Conservation (phyloP, 2,888 invertebrate species). For the Leptinotarsa juncta region DNA sequence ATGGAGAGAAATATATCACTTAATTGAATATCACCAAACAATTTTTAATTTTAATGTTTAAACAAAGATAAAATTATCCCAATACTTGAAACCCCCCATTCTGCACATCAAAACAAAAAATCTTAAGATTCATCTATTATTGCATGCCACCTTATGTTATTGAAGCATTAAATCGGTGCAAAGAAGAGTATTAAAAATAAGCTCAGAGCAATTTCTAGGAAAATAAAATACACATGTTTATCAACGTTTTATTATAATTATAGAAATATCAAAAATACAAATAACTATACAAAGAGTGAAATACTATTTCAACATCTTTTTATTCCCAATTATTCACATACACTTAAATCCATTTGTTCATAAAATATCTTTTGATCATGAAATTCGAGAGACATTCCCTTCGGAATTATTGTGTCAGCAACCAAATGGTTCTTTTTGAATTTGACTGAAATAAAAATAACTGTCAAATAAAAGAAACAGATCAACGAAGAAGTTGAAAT, state of each 20-base stretch:
- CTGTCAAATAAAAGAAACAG: too few species aligned
- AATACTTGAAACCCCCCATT: too few species aligned
- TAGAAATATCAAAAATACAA: neutral
- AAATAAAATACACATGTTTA: slow-evolving; percentile 60
- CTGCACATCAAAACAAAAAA: too few species aligned
- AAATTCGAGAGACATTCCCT: neutral
- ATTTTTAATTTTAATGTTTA: too few species aligned
- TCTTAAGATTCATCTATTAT: too few species aligned
- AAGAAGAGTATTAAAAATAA: slow-evolving; percentile 11
- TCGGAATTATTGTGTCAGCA: too few species aligned
- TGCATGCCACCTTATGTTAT: neutral
- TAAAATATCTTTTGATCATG: neutral
- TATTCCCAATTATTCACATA: neutral
- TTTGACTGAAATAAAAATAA: too few species aligned
- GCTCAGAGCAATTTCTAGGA: slow-evolving; percentile 16
- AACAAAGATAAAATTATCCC: too few species aligned
- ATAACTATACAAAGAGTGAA: neutral
- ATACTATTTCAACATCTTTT: neutral
- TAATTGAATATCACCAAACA: too few species aligned
- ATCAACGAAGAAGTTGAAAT: too few species aligned
- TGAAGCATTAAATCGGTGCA: slow-evolving; percentile 10
- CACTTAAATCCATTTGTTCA: neutral
- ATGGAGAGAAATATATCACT: too few species aligned
- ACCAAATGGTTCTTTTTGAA: too few species aligned
- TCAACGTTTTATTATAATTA: slow-evolving; percentile 40